These are phyloP conservation scores for Hydrolagus affinis DNA, from an alignment of 2,113 vertebrate species.

Conservation along the genomic window DNA sequence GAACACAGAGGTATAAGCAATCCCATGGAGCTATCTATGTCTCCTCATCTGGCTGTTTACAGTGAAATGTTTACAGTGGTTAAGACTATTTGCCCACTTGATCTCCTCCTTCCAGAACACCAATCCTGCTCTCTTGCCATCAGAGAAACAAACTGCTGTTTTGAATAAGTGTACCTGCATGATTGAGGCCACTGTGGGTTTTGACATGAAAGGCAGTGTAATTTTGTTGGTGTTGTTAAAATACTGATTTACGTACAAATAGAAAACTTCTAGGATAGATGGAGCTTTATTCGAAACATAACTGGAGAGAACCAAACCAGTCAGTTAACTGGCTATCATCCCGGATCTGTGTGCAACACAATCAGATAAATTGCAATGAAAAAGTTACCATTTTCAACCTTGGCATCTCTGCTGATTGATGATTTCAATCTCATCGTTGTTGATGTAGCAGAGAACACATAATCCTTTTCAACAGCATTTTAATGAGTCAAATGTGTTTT, in stretches of 20 bases:
- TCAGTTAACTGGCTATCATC: neutral
- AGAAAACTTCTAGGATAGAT: neutral
- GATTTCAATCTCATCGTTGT: neutral
- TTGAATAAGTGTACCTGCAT: too few relatives aligned
- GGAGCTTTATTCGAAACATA: neutral
- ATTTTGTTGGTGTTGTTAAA: neutral
- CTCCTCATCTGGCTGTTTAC: neutral
- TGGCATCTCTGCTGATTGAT: conserved; percentile 12
- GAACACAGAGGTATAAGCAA: too few relatives aligned
- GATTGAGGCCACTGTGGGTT: too few relatives aligned
- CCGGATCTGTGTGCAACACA: neutral
- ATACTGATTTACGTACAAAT: neutral
- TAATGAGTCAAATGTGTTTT: neutral
- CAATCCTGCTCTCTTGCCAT: too few relatives aligned
- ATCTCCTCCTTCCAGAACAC: too few relatives aligned
- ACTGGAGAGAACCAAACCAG: too few relatives aligned
- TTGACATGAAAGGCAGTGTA: too few relatives aligned
- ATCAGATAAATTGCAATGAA: neutral
- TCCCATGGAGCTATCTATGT: neutral
- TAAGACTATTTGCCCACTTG: too few relatives aligned
- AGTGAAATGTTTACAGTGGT: too few relatives aligned
- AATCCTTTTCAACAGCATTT: neutral
- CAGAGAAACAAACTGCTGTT: too few relatives aligned
- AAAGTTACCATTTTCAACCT: neutral
- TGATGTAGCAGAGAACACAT: neutral